Conservation (phyloP, 2,113 vertebrate species). For the Odontophorus gujanensis region DNA sequence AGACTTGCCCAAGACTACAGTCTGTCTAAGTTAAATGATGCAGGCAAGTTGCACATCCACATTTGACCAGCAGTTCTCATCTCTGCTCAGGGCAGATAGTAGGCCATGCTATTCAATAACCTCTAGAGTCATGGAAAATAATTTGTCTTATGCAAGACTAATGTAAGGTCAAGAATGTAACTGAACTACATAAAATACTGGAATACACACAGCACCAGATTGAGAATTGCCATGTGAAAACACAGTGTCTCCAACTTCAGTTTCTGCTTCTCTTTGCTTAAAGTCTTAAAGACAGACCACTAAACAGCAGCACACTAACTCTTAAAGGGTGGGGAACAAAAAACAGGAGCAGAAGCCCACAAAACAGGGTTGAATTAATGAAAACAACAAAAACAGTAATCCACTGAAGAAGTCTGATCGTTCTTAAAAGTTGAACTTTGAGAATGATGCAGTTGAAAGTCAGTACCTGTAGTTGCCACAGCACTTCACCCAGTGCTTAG, state of each 20-base stretch:
- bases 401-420: not conserved
- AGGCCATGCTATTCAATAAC: not conserved
- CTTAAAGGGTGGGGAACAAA: not conserved
- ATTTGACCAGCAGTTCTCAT: not conserved
- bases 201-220: not conserved
- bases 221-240: not conserved
- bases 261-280: no score
- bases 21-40: conserved; percentile 4
- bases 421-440: not conserved
- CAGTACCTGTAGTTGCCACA: not conserved
- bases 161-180: not conserved
- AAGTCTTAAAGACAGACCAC: not conserved
- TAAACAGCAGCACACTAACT: not conserved
- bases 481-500: not conserved
- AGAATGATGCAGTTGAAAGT: not conserved
- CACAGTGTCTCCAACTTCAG: not conserved
- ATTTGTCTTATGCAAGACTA: not conserved
- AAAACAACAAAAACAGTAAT: not conserved
- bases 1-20: not conserved
- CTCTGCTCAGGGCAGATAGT: not conserved
- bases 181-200: not conserved
- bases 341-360: not conserved
- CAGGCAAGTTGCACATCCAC: not conserved
- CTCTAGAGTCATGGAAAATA: not conserved
- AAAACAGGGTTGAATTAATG: not conserved